Evolutionary conservation across 1,140 invertebrate species (phyloP).

Genomic region (Frieseomelitta varia): DNA sequence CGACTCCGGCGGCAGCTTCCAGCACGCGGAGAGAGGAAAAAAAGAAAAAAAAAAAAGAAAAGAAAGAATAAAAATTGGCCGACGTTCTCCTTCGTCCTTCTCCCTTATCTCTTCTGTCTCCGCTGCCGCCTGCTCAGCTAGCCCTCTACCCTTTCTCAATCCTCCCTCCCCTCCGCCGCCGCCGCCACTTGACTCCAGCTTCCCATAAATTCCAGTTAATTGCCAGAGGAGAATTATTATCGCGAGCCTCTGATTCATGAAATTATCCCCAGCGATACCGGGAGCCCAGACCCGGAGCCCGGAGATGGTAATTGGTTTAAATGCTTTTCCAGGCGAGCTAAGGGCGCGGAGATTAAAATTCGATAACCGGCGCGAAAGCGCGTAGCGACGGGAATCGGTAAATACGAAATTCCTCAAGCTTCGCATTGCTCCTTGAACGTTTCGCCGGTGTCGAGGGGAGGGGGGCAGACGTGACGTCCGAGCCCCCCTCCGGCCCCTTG

Average conservation of each 20-base stretch:
- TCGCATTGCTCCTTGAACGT: slow-evolving; percentile 14
- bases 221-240: slow-evolving; percentile 59
- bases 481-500: too few species aligned
- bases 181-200: slow-evolving; percentile 37
- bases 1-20: slow-evolving; percentile 9
- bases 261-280: slow-evolving; percentile 60
- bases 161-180: background rate
- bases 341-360: slow-evolving; percentile 74
- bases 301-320: slow-evolving; percentile 69
- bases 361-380: slow-evolving; percentile 65
- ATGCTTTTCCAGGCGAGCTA: slow-evolving; percentile 76
- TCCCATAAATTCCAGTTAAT: slow-evolving; percentile 62
- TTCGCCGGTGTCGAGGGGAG: background rate
- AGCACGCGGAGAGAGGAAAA: background rate
- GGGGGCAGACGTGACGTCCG: background rate
- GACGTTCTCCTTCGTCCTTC: slow-evolving; percentile 22
- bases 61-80: background rate
- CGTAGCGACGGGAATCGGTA: slow-evolving; percentile 65
- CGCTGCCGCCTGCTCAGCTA: too few species aligned
- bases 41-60: background rate
- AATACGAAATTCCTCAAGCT: slow-evolving; percentile 68
- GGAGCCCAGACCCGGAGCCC: slow-evolving; percentile 12
- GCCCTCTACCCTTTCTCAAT: too few species aligned
- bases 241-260: slow-evolving; percentile 54
- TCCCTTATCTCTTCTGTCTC: background rate